These are phyloP conservation scores for Atta texana DNA, from an alignment of 1,140 invertebrate genomes.

Conservation along the genomic window DNA sequence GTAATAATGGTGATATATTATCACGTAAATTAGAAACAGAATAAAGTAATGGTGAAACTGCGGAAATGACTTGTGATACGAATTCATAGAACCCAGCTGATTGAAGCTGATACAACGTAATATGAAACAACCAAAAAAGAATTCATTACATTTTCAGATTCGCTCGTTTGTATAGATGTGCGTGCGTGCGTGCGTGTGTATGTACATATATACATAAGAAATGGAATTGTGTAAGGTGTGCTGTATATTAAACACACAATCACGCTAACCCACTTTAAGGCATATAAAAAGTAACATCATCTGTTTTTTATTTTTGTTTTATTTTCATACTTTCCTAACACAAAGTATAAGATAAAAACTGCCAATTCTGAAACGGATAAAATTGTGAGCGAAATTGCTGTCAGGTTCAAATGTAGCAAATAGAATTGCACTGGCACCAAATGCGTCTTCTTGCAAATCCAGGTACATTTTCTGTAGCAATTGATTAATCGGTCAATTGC, in stretches of 20 bases:
- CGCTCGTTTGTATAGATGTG: slow-evolving; percentile 46
- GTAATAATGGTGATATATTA: slow-evolving; percentile 14
- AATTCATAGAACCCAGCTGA: slow-evolving; percentile 4
- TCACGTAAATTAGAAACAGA: slow-evolving; percentile 19
- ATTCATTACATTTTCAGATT: slow-evolving; percentile 38
- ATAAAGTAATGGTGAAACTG: slow-evolving; percentile 7
- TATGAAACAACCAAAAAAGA: not conserved
- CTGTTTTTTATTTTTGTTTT: not conserved
- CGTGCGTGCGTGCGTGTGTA: slow-evolving; percentile 40
- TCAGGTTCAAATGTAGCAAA: not conserved
- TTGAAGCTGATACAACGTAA: slow-evolving; percentile 10
- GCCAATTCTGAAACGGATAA: slow-evolving; percentile 2
- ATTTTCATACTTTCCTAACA: slow-evolving; percentile 3
- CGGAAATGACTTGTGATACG: slow-evolving; percentile 33
- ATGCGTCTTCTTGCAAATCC: not conserved
- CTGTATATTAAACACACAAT: slow-evolving; percentile 33
- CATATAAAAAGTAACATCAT: slow-evolving; percentile 1
- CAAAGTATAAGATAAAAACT: slow-evolving; percentile 46
- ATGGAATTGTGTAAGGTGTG: slow-evolving; percentile 43
- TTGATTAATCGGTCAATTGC: not conserved
- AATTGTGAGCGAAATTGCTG: not conserved
- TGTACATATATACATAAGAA: slow-evolving; percentile 53
- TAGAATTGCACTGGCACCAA: not conserved
- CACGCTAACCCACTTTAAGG: slow-evolving; percentile 27
- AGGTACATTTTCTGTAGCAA: not conserved